These are phyloP conservation scores for Watsonalla cultraria DNA, from an alignment of 2,888 invertebrate species.

Conservation along the genomic window DNA sequence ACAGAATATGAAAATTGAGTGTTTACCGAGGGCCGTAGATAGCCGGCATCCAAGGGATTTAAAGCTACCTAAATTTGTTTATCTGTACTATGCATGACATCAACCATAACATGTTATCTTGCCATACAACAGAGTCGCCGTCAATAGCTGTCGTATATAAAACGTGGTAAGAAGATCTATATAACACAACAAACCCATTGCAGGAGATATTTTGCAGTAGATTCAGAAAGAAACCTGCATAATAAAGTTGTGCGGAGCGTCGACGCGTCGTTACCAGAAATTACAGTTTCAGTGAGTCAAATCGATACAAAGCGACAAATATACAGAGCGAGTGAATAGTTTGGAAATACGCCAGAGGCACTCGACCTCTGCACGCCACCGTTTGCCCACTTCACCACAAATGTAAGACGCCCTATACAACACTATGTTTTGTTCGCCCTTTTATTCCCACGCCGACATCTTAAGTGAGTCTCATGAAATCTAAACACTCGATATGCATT, in stretches of 20 bases:
- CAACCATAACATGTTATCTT: neutral
- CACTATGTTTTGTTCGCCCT: neutral
- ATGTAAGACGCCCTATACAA: slow-evolving; percentile 18
- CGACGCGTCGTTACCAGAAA: slow-evolving; percentile 31
- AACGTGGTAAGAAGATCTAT: neutral
- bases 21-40: neutral
- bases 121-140: neutral
- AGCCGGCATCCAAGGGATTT: neutral
- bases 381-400: slow-evolving; percentile 37
- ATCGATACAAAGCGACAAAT: slow-evolving; percentile 63
- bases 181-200: neutral
- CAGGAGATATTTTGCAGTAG: neutral
- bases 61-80: neutral
- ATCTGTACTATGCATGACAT: neutral
- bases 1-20: slow-evolving; percentile 1
- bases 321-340: slow-evolving; percentile 39
- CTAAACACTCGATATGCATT: neutral
- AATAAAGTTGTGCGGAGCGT: slow-evolving; percentile 3
- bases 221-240: slow-evolving; percentile 2
- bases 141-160: neutral
- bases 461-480: neutral
- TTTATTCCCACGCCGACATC: neutral
- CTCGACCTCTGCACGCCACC: slow-evolving; percentile 44
- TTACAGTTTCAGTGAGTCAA: slow-evolving; percentile 59
- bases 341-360: slow-evolving; percentile 60